These are phyloP conservation scores for Papilio demoleus DNA, from an alignment of 2,888 invertebrate species.

Conservation along the genomic window DNA sequence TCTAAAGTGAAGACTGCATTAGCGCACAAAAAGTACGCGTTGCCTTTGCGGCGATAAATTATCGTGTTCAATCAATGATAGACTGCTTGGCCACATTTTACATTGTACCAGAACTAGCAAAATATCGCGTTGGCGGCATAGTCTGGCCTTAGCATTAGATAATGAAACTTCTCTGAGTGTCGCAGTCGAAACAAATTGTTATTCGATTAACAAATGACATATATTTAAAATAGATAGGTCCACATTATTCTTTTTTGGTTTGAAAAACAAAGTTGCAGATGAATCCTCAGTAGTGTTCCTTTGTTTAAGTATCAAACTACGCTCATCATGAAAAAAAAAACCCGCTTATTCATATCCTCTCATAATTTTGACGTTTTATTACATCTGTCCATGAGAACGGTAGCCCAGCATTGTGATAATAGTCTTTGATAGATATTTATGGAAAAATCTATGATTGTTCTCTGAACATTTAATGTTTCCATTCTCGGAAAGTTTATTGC, in stretches of 20 bases:
- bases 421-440: constrained; percentile 38
- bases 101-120: no score
- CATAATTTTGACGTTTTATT: constrained; percentile 63
- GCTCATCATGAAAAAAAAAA: constrained; percentile 47
- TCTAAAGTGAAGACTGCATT: no score
- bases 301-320: constrained; percentile 49
- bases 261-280: constrained; percentile 28
- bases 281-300: constrained; percentile 50
- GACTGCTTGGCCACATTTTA: no score
- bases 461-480: constrained; percentile 9
- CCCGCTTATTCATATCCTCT: constrained; percentile 55
- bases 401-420: constrained; percentile 53
- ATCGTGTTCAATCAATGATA: no score
- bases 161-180: no score
- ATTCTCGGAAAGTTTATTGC: constrained; percentile 30
- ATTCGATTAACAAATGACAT: neutral
- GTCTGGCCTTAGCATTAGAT: no score
- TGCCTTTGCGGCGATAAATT: no score
- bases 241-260: constrained; percentile 45
- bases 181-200: neutral
- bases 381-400: constrained; percentile 55
- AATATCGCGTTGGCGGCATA: no score
- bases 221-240: constrained; percentile 44
- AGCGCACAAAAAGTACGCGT: no score
- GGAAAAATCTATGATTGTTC: constrained; percentile 34